Evolutionary conservation across 2,113 vertebrate genomes (phyloP).

Genomic region (Mesembrinibis cayennensis): DNA sequence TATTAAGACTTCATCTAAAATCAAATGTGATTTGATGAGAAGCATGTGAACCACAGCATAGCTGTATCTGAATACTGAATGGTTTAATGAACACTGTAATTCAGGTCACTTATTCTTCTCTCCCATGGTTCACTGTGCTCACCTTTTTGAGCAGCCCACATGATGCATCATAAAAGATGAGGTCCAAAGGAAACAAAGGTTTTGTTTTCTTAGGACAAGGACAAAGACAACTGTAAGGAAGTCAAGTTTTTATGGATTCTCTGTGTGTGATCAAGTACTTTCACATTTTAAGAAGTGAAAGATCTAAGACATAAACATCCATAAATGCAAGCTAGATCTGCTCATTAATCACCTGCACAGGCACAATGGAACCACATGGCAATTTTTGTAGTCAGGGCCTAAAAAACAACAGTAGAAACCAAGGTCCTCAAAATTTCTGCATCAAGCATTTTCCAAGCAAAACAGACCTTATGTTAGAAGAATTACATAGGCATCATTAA

Average conservation of each 20-base stretch:
- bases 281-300: neutral
- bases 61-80: neutral
- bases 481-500: neutral
- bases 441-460: neutral
- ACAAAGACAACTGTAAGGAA: neutral
- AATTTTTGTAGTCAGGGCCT: neutral
- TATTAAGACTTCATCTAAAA: neutral
- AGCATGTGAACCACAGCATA: neutral
- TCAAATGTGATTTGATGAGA: neutral
- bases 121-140: neutral
- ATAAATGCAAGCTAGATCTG: neutral
- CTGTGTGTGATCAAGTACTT: neutral
- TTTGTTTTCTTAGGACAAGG: neutral
- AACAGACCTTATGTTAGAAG: neutral
- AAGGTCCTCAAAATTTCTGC: neutral
- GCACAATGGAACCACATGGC: neutral
- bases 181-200: neutral
- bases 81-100: neutral
- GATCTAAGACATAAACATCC: neutral
- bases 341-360: neutral
- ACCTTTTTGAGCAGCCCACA: neutral
- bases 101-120: neutral
- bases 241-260: neutral
- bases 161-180: neutral
- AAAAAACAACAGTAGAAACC: neutral